Conservation (phyloP, 2,888 invertebrate species). For the Hermodice carunculata region DNA sequence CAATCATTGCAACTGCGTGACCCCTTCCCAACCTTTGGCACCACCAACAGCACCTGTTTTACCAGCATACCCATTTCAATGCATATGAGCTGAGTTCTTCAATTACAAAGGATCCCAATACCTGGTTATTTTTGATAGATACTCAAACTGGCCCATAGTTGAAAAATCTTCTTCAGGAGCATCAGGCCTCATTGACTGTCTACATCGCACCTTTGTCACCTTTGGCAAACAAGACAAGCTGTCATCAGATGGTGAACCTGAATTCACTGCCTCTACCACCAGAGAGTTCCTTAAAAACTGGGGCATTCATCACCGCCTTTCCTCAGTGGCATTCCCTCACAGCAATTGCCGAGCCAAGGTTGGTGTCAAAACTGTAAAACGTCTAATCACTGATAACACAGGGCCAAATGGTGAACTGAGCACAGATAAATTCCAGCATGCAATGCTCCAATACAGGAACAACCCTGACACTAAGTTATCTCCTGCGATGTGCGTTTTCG, state of each 20-base stretch:
- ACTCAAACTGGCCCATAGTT: conserved; percentile 43
- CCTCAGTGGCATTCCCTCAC: conserved; percentile 47
- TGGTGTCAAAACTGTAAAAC: too few relatives aligned
- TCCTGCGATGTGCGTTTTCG: too few relatives aligned
- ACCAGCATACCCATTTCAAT: conserved; percentile 40
- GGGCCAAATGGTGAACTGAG: too few relatives aligned
- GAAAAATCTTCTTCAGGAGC: conserved; percentile 26
- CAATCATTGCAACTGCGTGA: conserved; percentile 38
- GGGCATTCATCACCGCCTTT: conserved; percentile 46
- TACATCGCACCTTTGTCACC: conserved; percentile 39
- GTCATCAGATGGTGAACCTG: conserved; percentile 43
- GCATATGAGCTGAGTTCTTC: conserved; percentile 30
- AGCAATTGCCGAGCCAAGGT: conserved; percentile 49
- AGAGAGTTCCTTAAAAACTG: conserved; percentile 40
- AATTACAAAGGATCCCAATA: conserved; percentile 33
- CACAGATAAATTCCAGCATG: conserved; percentile 43
- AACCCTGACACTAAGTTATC: too few relatives aligned
- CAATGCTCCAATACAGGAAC: too few relatives aligned
- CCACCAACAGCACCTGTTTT: too few relatives aligned
- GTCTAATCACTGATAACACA: conserved; percentile 46
- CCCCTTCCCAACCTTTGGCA: conserved; percentile 44
- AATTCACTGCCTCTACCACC: conserved; percentile 41
- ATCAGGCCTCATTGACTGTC: conserved; percentile 34
- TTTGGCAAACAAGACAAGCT: conserved; percentile 45
- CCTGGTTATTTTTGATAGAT: conserved; percentile 41